These are phyloP conservation scores for Idaea straminata DNA, from an alignment of 2,888 invertebrate genomes.

Conservation along the genomic window DNA sequence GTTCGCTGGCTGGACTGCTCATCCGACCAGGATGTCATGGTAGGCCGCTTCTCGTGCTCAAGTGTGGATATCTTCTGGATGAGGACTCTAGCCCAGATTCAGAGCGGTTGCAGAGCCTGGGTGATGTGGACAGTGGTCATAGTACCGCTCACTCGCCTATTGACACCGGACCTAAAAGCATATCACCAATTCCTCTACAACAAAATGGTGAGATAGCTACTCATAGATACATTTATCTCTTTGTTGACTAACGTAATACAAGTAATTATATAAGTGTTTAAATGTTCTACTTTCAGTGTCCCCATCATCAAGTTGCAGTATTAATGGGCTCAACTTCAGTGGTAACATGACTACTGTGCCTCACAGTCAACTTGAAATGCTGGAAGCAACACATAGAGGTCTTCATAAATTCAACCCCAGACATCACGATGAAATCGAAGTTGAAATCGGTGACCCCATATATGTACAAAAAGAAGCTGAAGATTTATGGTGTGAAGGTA, in stretches of 20 bases:
- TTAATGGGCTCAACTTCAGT: conserved; percentile 78
- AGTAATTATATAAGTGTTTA: conserved; percentile 4
- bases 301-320: conserved; percentile 80
- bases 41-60: conserved; percentile 83
- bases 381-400: conserved; percentile 97
- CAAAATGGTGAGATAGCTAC: conserved; percentile 57
- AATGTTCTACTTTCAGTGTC: conserved; percentile 65
- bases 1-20: conserved; percentile 64
- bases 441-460: conserved; percentile 98
- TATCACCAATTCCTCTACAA: conserved; percentile 86
- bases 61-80: conserved; percentile 87
- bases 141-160: conserved; percentile 94
- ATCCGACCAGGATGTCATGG: conserved; percentile 65
- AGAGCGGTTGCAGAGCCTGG: conserved; percentile 86
- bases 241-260: conserved; percentile 1
- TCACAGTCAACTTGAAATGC: conserved; percentile 89
- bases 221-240: neutral
- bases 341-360: conserved; percentile 86
- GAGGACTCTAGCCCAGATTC: conserved; percentile 94
- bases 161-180: conserved; percentile 90
- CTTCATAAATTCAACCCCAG: conserved; percentile 97
- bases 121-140: conserved; percentile 93
- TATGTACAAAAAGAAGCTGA: conserved; percentile 98
- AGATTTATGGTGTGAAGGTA: conserved; percentile 98
- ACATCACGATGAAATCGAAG: conserved; percentile 96